Percentiles rank a stretch among this genome's conserved stretches.
Conservation (phyloP, 2,113 vertebrate genomes). For the Himantopus leucocephalus region DNA sequence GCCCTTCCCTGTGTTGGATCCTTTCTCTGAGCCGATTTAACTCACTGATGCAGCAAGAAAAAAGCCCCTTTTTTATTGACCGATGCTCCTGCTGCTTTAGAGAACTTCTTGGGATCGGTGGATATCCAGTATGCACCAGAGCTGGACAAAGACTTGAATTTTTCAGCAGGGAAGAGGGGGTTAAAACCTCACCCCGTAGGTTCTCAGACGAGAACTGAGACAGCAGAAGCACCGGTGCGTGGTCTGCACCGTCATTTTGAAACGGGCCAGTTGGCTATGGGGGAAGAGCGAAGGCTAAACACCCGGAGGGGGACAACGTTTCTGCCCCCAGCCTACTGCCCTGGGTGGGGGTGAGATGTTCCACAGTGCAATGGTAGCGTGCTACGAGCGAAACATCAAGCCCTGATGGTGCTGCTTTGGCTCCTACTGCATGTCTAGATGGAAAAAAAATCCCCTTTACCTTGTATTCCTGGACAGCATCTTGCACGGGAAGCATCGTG, state of each 20-base stretch:
- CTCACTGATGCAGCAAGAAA: not conserved
- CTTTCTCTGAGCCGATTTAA: not conserved
- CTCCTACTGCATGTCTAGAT: fast-evolving
- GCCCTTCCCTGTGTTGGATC: not conserved
- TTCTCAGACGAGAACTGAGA: not conserved
- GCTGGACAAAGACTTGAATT: not conserved
- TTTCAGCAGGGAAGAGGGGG: fast-evolving
- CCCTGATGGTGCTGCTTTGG: not conserved
- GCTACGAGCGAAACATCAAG: fast-evolving
- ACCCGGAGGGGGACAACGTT: fast-evolving
- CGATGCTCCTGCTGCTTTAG: fast-evolving
- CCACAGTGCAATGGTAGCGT: fast-evolving
- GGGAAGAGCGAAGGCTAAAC: not conserved
- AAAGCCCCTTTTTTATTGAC: fast-evolving
- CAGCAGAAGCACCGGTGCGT: not conserved
- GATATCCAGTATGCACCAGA: fast-evolving
- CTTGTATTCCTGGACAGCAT: not conserved
- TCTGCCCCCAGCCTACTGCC: not conserved
- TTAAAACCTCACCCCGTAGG: too few relatives aligned
- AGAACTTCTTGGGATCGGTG: too few relatives aligned
- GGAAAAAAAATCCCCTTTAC: not conserved
- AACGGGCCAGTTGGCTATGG: fast-evolving
- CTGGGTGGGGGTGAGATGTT: not conserved
- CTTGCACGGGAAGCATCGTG: not conserved
- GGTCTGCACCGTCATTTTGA: not conserved